Evolutionary conservation across 2,113 vertebrate species (phyloP), one percentile per base, ranked within the genome.

Genomic region (Tretioscincus oriximinensis): DNA sequence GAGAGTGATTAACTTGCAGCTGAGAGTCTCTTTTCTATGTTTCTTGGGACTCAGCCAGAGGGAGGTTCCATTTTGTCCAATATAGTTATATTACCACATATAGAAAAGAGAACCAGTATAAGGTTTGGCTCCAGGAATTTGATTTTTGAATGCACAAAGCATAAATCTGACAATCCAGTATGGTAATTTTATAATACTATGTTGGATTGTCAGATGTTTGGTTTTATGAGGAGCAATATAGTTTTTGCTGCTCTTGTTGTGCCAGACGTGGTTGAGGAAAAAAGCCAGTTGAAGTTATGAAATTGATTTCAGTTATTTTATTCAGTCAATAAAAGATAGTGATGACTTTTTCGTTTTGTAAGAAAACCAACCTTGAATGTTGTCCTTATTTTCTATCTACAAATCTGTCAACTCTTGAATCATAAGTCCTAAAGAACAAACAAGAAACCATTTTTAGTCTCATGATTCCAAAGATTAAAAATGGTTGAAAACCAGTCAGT

Each of bases 1-100:
- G 61, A 66, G 49, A 81, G 54, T 49, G 45, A 80, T 73, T 72
- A 73, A 49, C 78, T 83, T 80, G 75, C 54, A 88, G n/a, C 35
- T 54, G 28, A 31, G 68, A 41, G 20, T 7, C 54, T 73, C 47
- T 73, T 82, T 74, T 68, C 71, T 63, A 79, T 51, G 78, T 20
- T 85, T 84, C 49, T 16, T 20, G 80, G 66, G 20, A 31, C 26
- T 71, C 71, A 60, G 18, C 28, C 45, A 65, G 73, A 71, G 66
- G 78, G 76, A 67, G 73, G 21, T 16, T 75, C 77, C 31, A 18
- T 78, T 88, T 78, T 31, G 45, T 49, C 80, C 78, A 77, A 24
- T 29, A 54, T 35, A 0, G 73, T 76, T 60, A 76, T 20, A 82
- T 61, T 68, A 45, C 21, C 2, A 9, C 45, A 60, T 74, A 68